phyloP scores from a whole-genome alignment of 2,113 vertebrate genomes.

The Antigone vipio region DNA sequence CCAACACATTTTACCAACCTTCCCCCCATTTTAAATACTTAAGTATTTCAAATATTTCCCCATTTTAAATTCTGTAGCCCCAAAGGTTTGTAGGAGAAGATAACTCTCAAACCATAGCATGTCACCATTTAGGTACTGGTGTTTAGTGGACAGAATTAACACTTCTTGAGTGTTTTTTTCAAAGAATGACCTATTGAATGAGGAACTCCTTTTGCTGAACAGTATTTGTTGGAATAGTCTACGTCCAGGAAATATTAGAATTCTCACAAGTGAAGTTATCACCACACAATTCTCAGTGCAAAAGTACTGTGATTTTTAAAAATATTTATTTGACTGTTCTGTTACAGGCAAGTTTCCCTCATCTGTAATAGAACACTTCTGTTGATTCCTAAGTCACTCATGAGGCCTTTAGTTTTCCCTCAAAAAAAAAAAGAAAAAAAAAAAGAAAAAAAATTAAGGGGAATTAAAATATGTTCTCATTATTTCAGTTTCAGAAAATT shows the following conservation, averaged over 20 bases:
- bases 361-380: background rate
- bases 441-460: background rate
- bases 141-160: background rate
- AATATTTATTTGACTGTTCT: background rate
- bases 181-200: background rate
- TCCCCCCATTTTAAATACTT: background rate
- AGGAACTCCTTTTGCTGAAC: background rate
- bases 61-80: background rate
- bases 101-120: background rate
- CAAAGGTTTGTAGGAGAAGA: background rate
- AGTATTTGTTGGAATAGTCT: background rate
- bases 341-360: background rate
- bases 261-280: background rate
- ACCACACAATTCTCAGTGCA: background rate
- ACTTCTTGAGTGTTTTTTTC: background rate
- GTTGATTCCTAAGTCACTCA: background rate
- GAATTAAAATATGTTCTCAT: background rate
- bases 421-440: background rate
- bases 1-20: rapidly evolving
- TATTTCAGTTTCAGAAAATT: background rate
- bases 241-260: background rate
- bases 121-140: background rate
- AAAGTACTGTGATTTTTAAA: background rate
- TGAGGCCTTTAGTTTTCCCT: background rate
- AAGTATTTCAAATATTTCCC: background rate